phyloP scores from a whole-genome alignment of 2,888 invertebrate genomes.

The Thalpophila matura region DNA sequence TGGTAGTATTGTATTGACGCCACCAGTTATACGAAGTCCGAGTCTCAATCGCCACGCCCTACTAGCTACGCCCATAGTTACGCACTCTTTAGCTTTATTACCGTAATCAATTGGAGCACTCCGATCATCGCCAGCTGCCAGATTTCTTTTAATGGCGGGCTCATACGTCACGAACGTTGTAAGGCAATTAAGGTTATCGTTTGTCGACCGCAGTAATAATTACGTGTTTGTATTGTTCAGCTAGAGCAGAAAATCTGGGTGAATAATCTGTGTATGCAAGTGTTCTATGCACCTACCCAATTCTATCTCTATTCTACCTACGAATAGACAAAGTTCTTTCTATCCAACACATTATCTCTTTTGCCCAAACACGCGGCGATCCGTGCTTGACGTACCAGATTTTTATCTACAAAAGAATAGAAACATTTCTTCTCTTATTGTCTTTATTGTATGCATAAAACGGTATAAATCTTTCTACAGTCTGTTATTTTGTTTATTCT shows the following conservation, averaged over 20 bases:
- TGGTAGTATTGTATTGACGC: slow-evolving; percentile 7
- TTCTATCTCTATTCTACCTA: no score
- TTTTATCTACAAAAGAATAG: no score
- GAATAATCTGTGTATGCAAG: slow-evolving; percentile 27
- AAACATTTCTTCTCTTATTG: no score
- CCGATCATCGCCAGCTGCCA: slow-evolving; percentile 4
- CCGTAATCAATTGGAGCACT: slow-evolving; percentile 15
- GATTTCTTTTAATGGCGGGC: slow-evolving; percentile 14
- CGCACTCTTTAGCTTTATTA: slow-evolving; percentile 7
- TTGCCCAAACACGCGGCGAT: no score
- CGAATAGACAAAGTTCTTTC: no score
- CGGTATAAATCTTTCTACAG: no score
- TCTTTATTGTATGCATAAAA: no score
- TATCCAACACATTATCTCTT: no score
- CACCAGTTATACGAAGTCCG: slow-evolving; percentile 5
- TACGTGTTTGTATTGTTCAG: slow-evolving; percentile 9
- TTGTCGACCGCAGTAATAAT: slow-evolving; percentile 18
- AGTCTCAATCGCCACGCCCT: slow-evolving; percentile 18
- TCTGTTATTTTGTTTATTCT: slow-evolving; percentile 2
- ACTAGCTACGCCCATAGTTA: background rate
- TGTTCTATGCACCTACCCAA: slow-evolving; percentile 5
- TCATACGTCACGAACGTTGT: slow-evolving; percentile 34
- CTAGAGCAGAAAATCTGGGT: slow-evolving; percentile 4
- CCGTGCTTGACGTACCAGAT: no score
- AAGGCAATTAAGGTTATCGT: slow-evolving; percentile 36